Evolutionary conservation across 2,888 invertebrate species (phyloP), one percentile per base, ranked within the genome.

Genomic region (Punctoribates punctum): DNA sequence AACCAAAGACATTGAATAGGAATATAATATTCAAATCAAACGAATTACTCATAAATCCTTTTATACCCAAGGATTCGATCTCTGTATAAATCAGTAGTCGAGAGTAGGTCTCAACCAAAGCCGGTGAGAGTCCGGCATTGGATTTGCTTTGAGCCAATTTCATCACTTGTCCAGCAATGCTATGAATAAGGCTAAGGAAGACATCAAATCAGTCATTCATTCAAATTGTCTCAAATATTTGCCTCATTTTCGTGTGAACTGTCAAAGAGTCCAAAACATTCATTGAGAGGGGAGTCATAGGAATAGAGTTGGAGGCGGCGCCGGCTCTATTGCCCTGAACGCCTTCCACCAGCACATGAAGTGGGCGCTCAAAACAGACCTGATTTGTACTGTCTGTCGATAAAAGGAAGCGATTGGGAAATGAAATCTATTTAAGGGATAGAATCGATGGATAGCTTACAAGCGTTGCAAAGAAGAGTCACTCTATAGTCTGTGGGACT

Each of bases 181-280:
- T 84, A 88, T 89, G 89, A 81, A 94, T 93, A 17, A 95, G 84
- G 81, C 84, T 42, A 42, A 84, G 80, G 15, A 81, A 80, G 23
- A 20, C 3, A 77, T 8, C 15, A 51, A 38, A 17, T 60, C 15
- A 23, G 42, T 13, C 13, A 9, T 42, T 9, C 6, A 42, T 11
- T 11, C 9, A 42, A 13, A 42, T 13, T n/a, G n/a, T n/a, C n/a
- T n/a, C n/a, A n/a, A n/a, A n/a, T n/a, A n/a, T n/a, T n/a, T n/a
- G n/a, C 83, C 89, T 90, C 96, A 97, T 97, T 85, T 97, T 97
- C 46, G 95, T 94, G 83, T 97, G 97, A 42, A 96, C 91, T 0
- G 96, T 96, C 75, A 97, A 85, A 25, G 96, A 95, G 83, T 97
- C 97, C 65, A 97, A 85, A 75, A 95, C 90, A 75, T 91, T 91